A percentile compares a stretch with the other conserved stretches of the same genome.
These are phyloP conservation scores for Epistrophe grossulariae DNA, from an alignment of 2,888 invertebrate genomes.

Conservation along the genomic window DNA sequence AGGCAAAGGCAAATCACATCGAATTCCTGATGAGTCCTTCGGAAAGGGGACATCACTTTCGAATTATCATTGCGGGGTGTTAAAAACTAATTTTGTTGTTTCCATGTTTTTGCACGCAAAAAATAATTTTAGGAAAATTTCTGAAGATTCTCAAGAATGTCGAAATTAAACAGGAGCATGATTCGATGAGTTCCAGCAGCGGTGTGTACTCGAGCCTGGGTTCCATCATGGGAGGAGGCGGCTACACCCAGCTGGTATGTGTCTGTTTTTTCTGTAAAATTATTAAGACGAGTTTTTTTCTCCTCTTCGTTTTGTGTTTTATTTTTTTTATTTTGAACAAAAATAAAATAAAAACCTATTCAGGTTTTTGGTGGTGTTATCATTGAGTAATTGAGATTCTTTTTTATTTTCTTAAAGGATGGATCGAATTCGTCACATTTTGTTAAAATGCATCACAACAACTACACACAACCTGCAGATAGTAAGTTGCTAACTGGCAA, in stretches of 20 bases:
- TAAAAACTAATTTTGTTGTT: slow-evolving; percentile 3
- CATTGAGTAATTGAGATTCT: slow-evolving; percentile 16
- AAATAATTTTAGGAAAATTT: slow-evolving; percentile 80
- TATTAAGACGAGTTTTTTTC: slow-evolving; percentile 48
- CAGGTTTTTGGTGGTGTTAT: slow-evolving; percentile 45
- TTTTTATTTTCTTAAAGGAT: slow-evolving; percentile 77
- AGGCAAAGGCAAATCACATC: slow-evolving; percentile 33
- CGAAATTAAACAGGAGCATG: slow-evolving; percentile 80
- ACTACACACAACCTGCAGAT: slow-evolving; percentile 80
- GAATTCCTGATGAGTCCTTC: neutral
- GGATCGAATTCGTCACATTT: slow-evolving; percentile 81
- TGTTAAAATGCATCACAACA: slow-evolving; percentile 81
- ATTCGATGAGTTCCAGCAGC: slow-evolving; percentile 59
- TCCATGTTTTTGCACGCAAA: slow-evolving; percentile 6
- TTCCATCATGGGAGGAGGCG: slow-evolving; percentile 66
- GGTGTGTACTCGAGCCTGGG: slow-evolving; percentile 62
- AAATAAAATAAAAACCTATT: slow-evolving; percentile 34
- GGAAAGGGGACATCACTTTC: neutral
- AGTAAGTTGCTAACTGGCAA: slow-evolving; percentile 77
- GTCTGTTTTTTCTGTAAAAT: slow-evolving; percentile 12
- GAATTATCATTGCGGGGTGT: slow-evolving; percentile 12
- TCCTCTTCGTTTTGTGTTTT: slow-evolving; percentile 15
- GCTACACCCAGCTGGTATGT: slow-evolving; percentile 75
- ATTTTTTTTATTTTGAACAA: slow-evolving; percentile 2
- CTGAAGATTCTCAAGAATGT: slow-evolving; percentile 81